Evolutionary conservation across 1,140 invertebrate species (phyloP).

Genomic region (Grapholita molesta): DNA sequence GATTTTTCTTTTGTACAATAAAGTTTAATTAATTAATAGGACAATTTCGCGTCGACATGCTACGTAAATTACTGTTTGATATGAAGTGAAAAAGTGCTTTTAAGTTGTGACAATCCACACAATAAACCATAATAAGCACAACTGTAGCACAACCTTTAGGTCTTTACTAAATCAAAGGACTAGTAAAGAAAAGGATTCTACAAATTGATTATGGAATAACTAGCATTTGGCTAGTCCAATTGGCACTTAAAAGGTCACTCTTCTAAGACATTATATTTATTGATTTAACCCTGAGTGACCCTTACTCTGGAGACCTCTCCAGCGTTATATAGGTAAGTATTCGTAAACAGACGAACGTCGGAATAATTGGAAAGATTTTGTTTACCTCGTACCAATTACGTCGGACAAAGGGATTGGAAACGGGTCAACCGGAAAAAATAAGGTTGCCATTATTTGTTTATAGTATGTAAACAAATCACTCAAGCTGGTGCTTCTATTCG

Average conservation of each 20-base stretch:
- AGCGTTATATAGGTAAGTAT: neutral
- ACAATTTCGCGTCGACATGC: too few species aligned
- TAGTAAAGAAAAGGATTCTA: too few species aligned
- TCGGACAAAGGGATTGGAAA: neutral
- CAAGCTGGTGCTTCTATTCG: neutral
- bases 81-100: too few species aligned
- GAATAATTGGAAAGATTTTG: neutral
- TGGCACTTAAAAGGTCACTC: neutral
- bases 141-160: too few species aligned
- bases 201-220: too few species aligned
- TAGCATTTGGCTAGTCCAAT: neutral
- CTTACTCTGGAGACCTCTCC: neutral
- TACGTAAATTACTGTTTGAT: too few species aligned
- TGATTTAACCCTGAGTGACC: neutral
- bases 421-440: neutral
- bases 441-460: neutral
- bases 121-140: too few species aligned
- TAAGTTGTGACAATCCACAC: too few species aligned
- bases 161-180: too few species aligned
- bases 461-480: neutral
- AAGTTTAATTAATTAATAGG: too few species aligned
- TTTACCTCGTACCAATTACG: neutral
- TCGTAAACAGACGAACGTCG: neutral
- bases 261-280: neutral
- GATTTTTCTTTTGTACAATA: too few species aligned